A percentile compares a stretch with the other conserved stretches of the same genome.
Evolutionary conservation across 2,797 vertebrate species (phyloP).

Genomic region (Poeciliopsis paucimaculata): DNA sequence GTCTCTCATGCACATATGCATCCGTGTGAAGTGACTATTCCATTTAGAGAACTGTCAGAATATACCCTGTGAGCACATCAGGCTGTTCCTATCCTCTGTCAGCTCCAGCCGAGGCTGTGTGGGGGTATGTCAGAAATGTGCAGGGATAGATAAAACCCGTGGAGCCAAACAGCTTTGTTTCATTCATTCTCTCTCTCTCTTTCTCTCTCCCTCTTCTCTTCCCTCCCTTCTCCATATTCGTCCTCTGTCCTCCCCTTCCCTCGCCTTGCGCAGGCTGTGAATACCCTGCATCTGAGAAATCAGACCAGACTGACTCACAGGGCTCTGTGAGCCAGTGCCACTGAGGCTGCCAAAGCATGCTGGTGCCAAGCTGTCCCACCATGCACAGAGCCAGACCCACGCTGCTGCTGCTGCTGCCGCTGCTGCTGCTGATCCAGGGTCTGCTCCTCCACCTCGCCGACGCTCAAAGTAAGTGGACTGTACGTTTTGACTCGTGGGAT

Average conservation of each 20-base stretch:
- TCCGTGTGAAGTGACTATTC: slow-evolving; percentile 75
- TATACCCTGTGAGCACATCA: slow-evolving; percentile 79
- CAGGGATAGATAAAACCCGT: slow-evolving; percentile 79
- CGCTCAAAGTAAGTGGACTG: slow-evolving; percentile 90
- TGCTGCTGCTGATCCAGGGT: slow-evolving; percentile 82
- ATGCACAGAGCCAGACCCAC: slow-evolving; percentile 86
- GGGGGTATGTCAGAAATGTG: slow-evolving; percentile 82
- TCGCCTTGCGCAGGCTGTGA: slow-evolving; percentile 88
- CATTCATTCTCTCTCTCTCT: slow-evolving; percentile 73
- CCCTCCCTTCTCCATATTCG: slow-evolving; percentile 20
- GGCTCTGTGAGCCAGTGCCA: slow-evolving; percentile 87
- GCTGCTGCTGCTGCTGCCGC: slow-evolving; percentile 85
- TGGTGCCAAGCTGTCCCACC: slow-evolving; percentile 90
- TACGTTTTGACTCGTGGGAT: slow-evolving; percentile 19
- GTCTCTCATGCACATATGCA: slow-evolving; percentile 63
- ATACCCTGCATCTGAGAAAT: slow-evolving; percentile 89
- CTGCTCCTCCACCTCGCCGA: slow-evolving; percentile 85
- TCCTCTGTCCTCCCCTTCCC: slow-evolving; percentile 51
- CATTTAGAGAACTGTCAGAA: slow-evolving; percentile 82
- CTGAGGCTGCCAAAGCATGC: slow-evolving; percentile 86
- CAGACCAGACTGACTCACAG: slow-evolving; percentile 85
- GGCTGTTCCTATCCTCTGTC: slow-evolving; percentile 77
- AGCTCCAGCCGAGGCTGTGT: slow-evolving; percentile 76
- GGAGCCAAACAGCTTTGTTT: slow-evolving; percentile 83
- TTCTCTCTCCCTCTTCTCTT: slow-evolving; percentile 26